phyloP scores from a whole-genome alignment of 2,888 invertebrate genomes.

The Aelia acuminata region DNA sequence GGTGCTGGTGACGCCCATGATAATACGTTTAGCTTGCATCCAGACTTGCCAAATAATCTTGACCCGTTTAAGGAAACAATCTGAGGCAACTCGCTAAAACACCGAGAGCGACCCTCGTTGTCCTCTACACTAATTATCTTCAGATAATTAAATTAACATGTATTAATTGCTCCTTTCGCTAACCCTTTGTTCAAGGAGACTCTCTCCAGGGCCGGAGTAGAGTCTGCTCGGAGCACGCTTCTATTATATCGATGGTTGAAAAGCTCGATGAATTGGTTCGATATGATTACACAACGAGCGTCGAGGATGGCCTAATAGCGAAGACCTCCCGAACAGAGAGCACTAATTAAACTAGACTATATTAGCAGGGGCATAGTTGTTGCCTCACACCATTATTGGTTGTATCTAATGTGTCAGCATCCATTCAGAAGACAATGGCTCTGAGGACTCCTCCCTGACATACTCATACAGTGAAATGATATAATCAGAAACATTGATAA shows the following conservation, averaged over 20 bases:
- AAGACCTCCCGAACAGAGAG: conserved; percentile 32
- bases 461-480: conserved; percentile 1
- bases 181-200: conserved; percentile 13
- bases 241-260: conserved; percentile 25
- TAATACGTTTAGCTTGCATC: too few species aligned
- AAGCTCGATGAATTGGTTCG: conserved; percentile 1
- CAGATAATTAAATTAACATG: conserved; percentile 27
- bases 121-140: background rate
- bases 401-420: conserved; percentile 19
- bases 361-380: conserved; percentile 10
- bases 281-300: conserved; percentile 16
- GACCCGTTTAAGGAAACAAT: background rate
- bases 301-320: conserved; percentile 20
- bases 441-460: background rate
- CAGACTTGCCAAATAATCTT: background rate
- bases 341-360: conserved; percentile 39
- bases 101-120: background rate
- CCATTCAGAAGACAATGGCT: conserved; percentile 4
- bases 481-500: background rate
- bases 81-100: background rate
- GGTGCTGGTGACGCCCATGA: too few species aligned
- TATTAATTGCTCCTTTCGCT: background rate
- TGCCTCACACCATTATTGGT: conserved; percentile 18
- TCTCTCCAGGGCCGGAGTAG: background rate
- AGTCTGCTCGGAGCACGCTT: background rate